Base-by-base conservation (phyloP, 2,113 vertebrate species). In the Elgaria multicarinata region DNA sequence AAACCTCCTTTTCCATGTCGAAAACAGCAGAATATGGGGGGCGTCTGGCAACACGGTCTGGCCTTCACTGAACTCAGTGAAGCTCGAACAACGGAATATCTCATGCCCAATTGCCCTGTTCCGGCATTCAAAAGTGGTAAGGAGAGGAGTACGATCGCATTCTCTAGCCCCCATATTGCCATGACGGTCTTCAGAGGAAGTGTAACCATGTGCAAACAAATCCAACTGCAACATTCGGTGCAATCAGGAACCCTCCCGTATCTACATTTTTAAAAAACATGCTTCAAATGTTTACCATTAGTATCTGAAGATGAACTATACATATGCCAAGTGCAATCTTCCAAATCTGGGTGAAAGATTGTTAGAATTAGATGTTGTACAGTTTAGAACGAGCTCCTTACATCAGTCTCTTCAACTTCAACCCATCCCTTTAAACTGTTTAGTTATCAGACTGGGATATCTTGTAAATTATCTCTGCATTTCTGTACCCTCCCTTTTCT, bases 391-490 rank as follows among this genome's bases (percentile, higher is more conserved):
- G n/a, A 7, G 42, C n/a, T 42, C 55, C 85, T 89, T 85, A 67
- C n/a, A 78, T 24, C 62, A 69, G 33, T 85, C 33, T 14, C 66
- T 89, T 69, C n/a, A 85, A 85, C 55, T 84, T 67, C 85, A 85
- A 42, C 26, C 20, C 16, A 67, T 55, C 44, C 72, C 62, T 89
- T 89, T 89, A 67, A 69, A 53, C 58, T 76, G 71, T 46, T 89
- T 64, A 31, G 55, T 76, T 76, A n/a, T 33, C 74, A 31, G 26
- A 33, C 46, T 85, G 74, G 62, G 82, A 85, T 78, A 85, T 55
- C 26, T 66, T 84, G 85, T 67, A 78, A 89, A 89, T 89, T 78
- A 89, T 89, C 82, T 78, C 74, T 69, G 62, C 88, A 85, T 89
- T 85, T 85, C 46, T 24, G 24, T 39, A 53, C 58, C 67, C 72